A percentile compares a stretch with the other conserved stretches of the same genome.
phyloP scores from a whole-genome alignment of 2,888 invertebrate species.

The Metalampra italica region DNA sequence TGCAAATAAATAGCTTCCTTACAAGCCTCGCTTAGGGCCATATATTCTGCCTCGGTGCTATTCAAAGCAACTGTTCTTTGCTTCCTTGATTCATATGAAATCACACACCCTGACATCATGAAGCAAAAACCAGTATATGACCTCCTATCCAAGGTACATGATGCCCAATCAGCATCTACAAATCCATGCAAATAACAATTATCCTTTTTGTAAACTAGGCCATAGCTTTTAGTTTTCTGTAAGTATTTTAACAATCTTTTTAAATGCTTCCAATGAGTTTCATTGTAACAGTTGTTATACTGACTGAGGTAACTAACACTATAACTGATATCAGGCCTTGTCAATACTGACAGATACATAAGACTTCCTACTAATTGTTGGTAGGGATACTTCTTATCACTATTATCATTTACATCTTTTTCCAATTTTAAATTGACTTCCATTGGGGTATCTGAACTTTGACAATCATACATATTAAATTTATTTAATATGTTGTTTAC shows the following conservation, averaged over 20 bases:
- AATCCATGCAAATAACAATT: neutral
- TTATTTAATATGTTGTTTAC: neutral
- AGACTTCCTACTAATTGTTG: conserved; percentile 12
- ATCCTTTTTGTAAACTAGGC: conserved; percentile 1
- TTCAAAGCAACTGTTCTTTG: conserved; percentile 20
- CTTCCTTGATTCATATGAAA: conserved; percentile 20
- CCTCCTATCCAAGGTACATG: conserved; percentile 11
- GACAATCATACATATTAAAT: neutral
- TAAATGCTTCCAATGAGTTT: neutral
- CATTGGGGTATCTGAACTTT: neutral
- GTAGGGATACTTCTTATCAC: neutral
- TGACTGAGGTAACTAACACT: conserved; percentile 5
- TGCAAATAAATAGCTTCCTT: conserved; percentile 18
- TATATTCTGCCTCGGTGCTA: conserved; percentile 20
- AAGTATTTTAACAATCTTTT: conserved; percentile 4
- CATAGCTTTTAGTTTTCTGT: neutral
- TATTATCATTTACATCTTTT: neutral
- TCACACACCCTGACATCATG: conserved; percentile 7
- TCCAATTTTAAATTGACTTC: neutral
- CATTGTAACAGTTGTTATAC: conserved; percentile 2
- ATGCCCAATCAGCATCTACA: conserved; percentile 17
- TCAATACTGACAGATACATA: conserved; percentile 7
- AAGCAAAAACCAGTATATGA: conserved; percentile 22
- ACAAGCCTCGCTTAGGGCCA: conserved; percentile 14
- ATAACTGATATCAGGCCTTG: conserved; percentile 8